A percentile compares a stretch with the other conserved stretches of the same genome.
Conservation (phyloP, 2,113 vertebrate species). For the Phrynocephalus versicolor region DNA sequence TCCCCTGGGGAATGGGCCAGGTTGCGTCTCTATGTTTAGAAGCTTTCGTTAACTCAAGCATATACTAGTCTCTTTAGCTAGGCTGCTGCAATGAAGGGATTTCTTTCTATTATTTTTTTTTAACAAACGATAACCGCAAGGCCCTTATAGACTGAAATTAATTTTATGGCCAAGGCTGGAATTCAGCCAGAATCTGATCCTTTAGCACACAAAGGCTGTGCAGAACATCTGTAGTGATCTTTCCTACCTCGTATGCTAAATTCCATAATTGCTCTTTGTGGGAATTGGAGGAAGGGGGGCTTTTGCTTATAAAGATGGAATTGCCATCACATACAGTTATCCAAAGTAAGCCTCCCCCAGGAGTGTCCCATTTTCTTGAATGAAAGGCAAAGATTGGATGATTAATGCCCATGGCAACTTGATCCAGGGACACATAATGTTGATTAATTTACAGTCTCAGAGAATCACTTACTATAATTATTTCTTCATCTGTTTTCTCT, state of each 20-base stretch:
- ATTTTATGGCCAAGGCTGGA: background rate
- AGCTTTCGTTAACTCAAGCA: background rate
- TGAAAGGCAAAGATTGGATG: slow-evolving; percentile 68
- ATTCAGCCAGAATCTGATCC: background rate
- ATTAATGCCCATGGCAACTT: slow-evolving; percentile 68
- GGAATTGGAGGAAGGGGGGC: background rate
- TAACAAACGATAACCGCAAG: background rate
- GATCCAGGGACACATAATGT: slow-evolving; percentile 67
- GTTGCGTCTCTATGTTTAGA: background rate
- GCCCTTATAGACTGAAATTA: background rate
- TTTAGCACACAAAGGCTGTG: background rate
- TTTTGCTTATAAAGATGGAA: background rate
- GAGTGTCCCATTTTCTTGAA: slow-evolving; percentile 45
- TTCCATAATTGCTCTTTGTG: background rate
- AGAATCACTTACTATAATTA: slow-evolving; percentile 71
- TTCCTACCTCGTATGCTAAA: background rate
- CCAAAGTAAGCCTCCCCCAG: slow-evolving; percentile 44
- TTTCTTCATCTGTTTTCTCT: slow-evolving; percentile 67
- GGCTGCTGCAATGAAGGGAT: background rate
- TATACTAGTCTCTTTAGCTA: background rate
- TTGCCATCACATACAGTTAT: slow-evolving; percentile 32
- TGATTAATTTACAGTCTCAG: slow-evolving; percentile 72
- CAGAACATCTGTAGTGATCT: slow-evolving; percentile 16
- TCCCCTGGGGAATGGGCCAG: background rate
- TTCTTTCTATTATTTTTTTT: too few species aligned